phyloP scores from a whole-genome alignment of 2,113 vertebrate species.

The Callipepla californica region DNA sequence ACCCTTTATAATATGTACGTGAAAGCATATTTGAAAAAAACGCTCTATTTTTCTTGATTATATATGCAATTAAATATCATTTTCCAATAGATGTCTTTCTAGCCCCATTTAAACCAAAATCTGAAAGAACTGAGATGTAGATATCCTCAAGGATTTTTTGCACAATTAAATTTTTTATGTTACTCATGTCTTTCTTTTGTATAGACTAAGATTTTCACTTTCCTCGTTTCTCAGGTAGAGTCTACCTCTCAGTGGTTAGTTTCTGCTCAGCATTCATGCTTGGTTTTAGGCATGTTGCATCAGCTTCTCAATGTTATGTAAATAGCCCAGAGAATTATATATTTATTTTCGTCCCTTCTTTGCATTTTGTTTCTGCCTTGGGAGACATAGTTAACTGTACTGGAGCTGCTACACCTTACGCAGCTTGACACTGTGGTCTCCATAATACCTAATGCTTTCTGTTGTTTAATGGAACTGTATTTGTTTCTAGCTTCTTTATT shows the following conservation, averaged over 20 bases:
- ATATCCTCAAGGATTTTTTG: neutral
- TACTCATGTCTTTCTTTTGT: neutral
- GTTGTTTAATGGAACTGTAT: neutral
- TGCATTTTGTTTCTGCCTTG: neutral
- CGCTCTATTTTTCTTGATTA: neutral
- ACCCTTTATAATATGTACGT: neutral
- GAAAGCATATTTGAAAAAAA: neutral
- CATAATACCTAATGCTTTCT: neutral
- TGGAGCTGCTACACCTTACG: neutral
- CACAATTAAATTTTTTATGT: neutral
- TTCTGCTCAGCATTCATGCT: neutral
- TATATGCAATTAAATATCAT: neutral
- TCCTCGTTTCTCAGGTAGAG: neutral
- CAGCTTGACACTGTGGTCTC: neutral
- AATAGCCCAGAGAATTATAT: neutral
- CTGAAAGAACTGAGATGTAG: neutral
- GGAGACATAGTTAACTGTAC: neutral
- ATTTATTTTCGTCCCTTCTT: slow-evolving; percentile 25
- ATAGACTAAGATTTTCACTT: neutral
- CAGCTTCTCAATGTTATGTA: neutral
- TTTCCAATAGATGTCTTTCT: neutral
- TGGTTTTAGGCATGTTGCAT: neutral
- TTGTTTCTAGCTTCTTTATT: neutral
- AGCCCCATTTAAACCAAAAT: neutral
- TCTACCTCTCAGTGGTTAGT: neutral